Conservation (phyloP, 2,888 invertebrate species). For the Acholoe squamosa region DNA sequence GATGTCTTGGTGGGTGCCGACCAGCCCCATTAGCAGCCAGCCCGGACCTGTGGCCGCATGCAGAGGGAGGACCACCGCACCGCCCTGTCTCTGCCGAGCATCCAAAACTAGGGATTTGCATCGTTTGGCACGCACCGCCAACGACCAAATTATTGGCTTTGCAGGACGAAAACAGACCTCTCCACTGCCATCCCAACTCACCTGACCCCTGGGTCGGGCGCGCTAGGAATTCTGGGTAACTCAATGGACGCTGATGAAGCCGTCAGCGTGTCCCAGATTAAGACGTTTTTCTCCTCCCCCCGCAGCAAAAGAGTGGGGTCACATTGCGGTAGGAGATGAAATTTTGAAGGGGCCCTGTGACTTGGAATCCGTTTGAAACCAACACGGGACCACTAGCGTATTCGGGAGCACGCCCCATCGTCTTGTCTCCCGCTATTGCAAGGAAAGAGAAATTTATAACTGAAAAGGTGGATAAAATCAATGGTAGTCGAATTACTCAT, state of each 20-base stretch:
- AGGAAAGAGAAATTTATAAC: background rate
- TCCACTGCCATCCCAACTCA: background rate
- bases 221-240: slow-evolving; percentile 9
- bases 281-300: background rate
- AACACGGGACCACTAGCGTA: background rate
- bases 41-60: background rate
- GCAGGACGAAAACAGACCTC: background rate
- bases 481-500: background rate
- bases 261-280: background rate
- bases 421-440: background rate
- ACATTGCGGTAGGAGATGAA: background rate
- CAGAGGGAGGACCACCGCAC: background rate
- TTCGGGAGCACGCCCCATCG: background rate
- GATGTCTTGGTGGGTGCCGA: background rate
- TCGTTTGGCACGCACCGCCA: slow-evolving; percentile 30
- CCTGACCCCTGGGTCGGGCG: slow-evolving; percentile 10
- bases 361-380: slow-evolving; percentile 35
- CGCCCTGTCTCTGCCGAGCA: background rate
- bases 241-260: background rate
- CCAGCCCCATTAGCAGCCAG: background rate
- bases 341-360: slow-evolving; percentile 31
- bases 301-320: background rate
- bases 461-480: background rate
- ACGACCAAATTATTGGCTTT: slow-evolving; percentile 18
- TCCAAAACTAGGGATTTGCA: slow-evolving; percentile 12